phyloP scores from a whole-genome alignment of 2,888 invertebrate species.

The Deroplatys truncata region DNA sequence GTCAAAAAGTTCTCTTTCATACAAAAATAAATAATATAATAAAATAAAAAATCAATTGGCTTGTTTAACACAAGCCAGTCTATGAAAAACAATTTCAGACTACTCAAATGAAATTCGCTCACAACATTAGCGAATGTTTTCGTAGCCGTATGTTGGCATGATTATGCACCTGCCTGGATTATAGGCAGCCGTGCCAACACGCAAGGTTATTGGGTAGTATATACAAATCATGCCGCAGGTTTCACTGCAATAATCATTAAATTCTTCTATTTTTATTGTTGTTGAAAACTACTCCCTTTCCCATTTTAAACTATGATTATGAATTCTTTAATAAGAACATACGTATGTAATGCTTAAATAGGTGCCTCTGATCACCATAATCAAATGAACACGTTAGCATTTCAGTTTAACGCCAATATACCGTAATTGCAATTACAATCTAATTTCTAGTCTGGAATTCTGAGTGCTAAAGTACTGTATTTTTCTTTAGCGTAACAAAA shows the following conservation, averaged over 20 bases:
- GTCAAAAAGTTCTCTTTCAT: too few species aligned
- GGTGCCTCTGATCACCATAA: background rate
- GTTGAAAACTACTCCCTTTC: background rate
- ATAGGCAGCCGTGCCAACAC: background rate
- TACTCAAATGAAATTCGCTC: background rate
- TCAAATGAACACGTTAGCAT: background rate
- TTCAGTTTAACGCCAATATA: background rate
- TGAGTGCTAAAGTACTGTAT: background rate
- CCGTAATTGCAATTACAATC: background rate
- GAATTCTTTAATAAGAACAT: background rate
- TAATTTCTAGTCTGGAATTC: background rate
- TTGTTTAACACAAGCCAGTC: too few species aligned
- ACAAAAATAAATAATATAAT: too few species aligned
- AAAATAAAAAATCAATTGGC: too few species aligned
- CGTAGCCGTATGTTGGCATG: background rate
- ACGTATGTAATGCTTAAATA: background rate
- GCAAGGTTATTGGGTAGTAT: background rate
- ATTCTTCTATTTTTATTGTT: background rate
- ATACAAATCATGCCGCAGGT: background rate
- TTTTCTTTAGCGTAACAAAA: background rate
- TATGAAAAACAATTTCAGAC: too few species aligned
- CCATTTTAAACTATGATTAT: background rate
- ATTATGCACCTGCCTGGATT: background rate
- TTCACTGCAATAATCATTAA: background rate
- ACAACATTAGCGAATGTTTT: background rate